A percentile compares a stretch with the other conserved stretches of the same genome.
These are phyloP conservation scores for Lynx canadensis DNA, from an alignment of 2,113 vertebrate species.

Conservation along the genomic window DNA sequence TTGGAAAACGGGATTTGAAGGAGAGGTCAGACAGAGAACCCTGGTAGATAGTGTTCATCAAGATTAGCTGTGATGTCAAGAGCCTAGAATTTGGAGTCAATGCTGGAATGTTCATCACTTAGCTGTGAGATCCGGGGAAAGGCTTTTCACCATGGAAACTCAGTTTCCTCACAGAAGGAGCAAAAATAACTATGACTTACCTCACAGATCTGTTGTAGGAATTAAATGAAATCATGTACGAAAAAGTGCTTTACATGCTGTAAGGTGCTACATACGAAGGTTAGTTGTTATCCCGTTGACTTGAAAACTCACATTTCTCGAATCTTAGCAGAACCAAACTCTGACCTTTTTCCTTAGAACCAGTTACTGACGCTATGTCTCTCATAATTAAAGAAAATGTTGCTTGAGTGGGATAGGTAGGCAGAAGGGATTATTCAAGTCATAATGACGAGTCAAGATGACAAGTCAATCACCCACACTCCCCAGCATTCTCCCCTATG, in stretches of 20 bases:
- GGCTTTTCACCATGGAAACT: slow-evolving; percentile 25
- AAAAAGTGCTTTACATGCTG: slow-evolving; percentile 3
- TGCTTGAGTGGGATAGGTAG: slow-evolving; percentile 15
- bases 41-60: background rate
- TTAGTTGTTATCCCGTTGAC: slow-evolving; percentile 8
- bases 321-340: background rate
- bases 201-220: background rate
- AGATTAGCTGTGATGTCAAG: background rate
- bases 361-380: slow-evolving; percentile 8
- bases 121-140: slow-evolving; percentile 1
- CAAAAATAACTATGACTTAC: slow-evolving; percentile 28
- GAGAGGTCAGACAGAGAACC: background rate
- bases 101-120: background rate
- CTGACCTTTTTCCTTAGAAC: background rate
- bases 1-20: background rate
- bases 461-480: slow-evolving; percentile 50
- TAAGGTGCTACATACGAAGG: background rate
- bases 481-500: background rate
- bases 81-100: slow-evolving; percentile 6
- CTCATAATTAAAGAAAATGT: slow-evolving; percentile 30
- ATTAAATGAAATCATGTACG: background rate
- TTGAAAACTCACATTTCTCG: slow-evolving; percentile 44
- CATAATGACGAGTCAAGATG: slow-evolving; percentile 52
- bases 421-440: slow-evolving; percentile 51
- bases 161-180: background rate